Base-by-base conservation (phyloP, 2,797 vertebrate species). In the Manis crassicaudata region DNA sequence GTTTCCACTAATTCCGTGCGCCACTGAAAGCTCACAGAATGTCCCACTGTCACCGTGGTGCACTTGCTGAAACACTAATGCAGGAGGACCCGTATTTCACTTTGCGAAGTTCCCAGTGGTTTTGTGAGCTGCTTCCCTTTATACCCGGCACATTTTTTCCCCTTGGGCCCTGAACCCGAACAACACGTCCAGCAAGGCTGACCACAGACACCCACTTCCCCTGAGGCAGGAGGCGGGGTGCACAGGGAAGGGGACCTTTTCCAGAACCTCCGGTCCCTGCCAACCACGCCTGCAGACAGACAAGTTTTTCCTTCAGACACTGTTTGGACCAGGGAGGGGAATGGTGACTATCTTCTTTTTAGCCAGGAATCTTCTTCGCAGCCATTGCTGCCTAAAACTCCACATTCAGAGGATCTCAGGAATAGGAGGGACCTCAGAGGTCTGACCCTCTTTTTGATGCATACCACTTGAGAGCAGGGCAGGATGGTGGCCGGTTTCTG, bases 361-460 rank as follows among this genome's bases (percentile, higher is more conserved):
- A 35, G 35, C 67, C 18, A 11, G 56, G 18, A 32, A 46, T 3
- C 43, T 82, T 83, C 54, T 52, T 80, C 56, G 54, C 1, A 4
- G 63, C 20, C 43, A 12, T 20, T 23, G 14, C 20, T 6, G 12
- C 62, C 76, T 76, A 46, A 46, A 40, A 29, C 46, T 16, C 58
- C 6, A 3, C 17, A 67, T 20, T 79, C 62, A 23, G 60, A 46
- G 16, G 12, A 50, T 6, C 58, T 58, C 5, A 4, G 68, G 63
- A 23, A 70, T 56, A 40, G 46, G 43, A 68, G 32, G 4, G 6
- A 46, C 27, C 25, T 40, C 58, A 62, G 82, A 37, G 35, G 27
- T 84, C 37, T n/a, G 62, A 40, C 65, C 68, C 21, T 77, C 43
- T 70, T 92, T 91, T 77, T 94, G 80, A 85, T 7, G 13, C 6